These are phyloP conservation scores for Chionoecetes opilio DNA, from an alignment of 1,140 invertebrate species.

Conservation along the genomic window DNA sequence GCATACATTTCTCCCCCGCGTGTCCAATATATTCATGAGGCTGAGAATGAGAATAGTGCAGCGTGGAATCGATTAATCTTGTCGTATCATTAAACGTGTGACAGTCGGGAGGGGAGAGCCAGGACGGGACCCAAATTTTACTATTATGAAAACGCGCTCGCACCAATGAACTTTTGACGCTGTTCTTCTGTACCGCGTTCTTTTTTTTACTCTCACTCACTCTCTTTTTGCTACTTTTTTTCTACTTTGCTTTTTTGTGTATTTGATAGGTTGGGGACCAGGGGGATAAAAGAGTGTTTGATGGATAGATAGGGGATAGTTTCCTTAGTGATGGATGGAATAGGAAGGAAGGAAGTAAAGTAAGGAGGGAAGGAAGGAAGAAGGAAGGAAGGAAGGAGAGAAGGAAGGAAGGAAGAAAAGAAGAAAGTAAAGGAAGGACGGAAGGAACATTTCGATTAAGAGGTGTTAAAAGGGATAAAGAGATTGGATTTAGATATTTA, in stretches of 20 bases:
- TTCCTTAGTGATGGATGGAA: too few relatives aligned
- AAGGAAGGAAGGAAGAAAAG: neutral
- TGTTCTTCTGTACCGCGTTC: slow-evolving; percentile 1
- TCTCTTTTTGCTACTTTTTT: slow-evolving; percentile 24
- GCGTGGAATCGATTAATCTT: slow-evolving; percentile 75
- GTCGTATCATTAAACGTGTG: slow-evolving; percentile 77
- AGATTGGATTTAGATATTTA: too few relatives aligned
- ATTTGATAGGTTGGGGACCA: neutral
- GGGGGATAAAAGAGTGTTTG: neutral
- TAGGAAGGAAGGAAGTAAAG: too few relatives aligned
- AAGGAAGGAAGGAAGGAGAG: neutral
- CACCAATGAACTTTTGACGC: slow-evolving; percentile 58
- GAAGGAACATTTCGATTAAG: too few relatives aligned
- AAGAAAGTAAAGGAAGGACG: neutral
- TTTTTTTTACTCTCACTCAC: neutral
- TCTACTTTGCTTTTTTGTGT: neutral
- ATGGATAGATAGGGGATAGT: neutral
- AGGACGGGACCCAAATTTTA: slow-evolving; percentile 44
- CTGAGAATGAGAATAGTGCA: slow-evolving; percentile 73
- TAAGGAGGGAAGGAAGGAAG: neutral
- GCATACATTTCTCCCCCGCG: slow-evolving; percentile 60
- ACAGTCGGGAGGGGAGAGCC: slow-evolving; percentile 61
- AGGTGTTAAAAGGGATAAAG: too few relatives aligned
- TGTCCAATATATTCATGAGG: slow-evolving; percentile 77
- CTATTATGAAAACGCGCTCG: slow-evolving; percentile 62